phyloP scores from a whole-genome alignment of 2,888 invertebrate species.

The Lepidocyrtoides sp. region DNA sequence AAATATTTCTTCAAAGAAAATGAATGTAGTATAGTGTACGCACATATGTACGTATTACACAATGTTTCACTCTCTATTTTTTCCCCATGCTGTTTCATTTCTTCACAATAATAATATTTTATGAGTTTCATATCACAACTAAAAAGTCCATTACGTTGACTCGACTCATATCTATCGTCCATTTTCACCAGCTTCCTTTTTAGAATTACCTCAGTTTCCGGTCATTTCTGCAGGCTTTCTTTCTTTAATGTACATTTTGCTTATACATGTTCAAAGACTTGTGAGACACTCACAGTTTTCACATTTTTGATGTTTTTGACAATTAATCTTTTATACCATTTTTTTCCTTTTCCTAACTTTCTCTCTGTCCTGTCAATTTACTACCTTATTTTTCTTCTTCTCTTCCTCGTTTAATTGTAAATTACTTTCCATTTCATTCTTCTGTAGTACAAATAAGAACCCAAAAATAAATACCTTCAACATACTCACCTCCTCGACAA shows the following conservation, averaged over 20 bases:
- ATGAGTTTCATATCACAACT: constrained; percentile 11
- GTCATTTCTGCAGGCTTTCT: constrained; percentile 30
- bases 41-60: neutral
- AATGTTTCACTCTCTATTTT: too few relatives aligned
- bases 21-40: neutral
- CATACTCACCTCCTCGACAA: constrained; percentile 6
- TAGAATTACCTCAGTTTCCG: constrained; percentile 58
- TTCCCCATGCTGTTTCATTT: neutral
- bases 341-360: neutral
- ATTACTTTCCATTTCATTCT: constrained; percentile 9
- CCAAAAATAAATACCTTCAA: neutral
- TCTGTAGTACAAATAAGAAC: neutral
- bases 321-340: constrained; percentile 9
- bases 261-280: neutral
- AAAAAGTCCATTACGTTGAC: constrained; percentile 28
- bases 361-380: neutral
- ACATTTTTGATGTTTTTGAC: constrained; percentile 4
- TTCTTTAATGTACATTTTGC: neutral
- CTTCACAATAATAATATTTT: constrained; percentile 2
- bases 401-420: neutral
- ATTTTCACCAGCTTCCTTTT: constrained; percentile 53
- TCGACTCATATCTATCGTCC: neutral
- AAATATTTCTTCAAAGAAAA: neutral
- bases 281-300: constrained; percentile 4
- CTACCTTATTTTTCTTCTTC: neutral